These are phyloP conservation scores for Cottus gobio DNA, from an alignment of 2,113 vertebrate species.

Conservation along the genomic window DNA sequence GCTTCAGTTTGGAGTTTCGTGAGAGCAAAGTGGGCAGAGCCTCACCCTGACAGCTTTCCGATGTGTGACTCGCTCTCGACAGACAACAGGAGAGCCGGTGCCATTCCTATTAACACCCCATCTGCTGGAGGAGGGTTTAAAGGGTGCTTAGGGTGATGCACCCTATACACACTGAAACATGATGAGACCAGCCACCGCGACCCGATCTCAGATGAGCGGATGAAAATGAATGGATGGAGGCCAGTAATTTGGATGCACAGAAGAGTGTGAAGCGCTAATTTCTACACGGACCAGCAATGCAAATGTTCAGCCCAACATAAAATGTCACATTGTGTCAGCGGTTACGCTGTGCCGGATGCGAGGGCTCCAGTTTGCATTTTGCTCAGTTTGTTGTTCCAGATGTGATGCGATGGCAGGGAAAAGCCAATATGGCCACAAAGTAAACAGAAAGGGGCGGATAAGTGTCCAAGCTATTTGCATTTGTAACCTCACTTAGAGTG, in stretches of 20 bases:
- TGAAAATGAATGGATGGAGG: slow-evolving; percentile 1
- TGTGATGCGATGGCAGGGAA: slow-evolving; percentile 35
- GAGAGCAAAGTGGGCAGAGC: slow-evolving; percentile 19
- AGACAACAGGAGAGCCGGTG: slow-evolving; percentile 17
- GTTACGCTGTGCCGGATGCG: slow-evolving; percentile 2
- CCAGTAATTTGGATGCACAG: slow-evolving; percentile 30
- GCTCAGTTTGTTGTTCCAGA: slow-evolving; percentile 34
- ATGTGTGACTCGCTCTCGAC: slow-evolving; percentile 32
- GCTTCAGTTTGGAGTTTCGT: slow-evolving; percentile 24
- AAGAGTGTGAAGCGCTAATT: slow-evolving; percentile 28
- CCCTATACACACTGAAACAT: slow-evolving; percentile 40
- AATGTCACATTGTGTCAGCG: slow-evolving; percentile 19
- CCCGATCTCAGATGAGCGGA: no score
- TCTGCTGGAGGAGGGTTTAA: slow-evolving; percentile 36
- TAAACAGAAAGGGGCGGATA: slow-evolving; percentile 54
- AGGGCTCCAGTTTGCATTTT: slow-evolving; percentile 20
- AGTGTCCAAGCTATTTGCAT: slow-evolving; percentile 49
- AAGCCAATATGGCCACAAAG: slow-evolving; percentile 41
- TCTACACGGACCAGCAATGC: slow-evolving; percentile 21
- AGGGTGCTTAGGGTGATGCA: slow-evolving; percentile 22
- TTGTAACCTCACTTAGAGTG: slow-evolving; percentile 46
- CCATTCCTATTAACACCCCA: slow-evolving; percentile 50
- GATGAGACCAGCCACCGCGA: slow-evolving; percentile 13
- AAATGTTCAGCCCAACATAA: slow-evolving; percentile 17
- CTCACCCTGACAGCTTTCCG: slow-evolving; percentile 57